These are phyloP conservation scores for Toxonevra muliebris DNA, from an alignment of 2,888 invertebrate genomes.

Conservation along the genomic window DNA sequence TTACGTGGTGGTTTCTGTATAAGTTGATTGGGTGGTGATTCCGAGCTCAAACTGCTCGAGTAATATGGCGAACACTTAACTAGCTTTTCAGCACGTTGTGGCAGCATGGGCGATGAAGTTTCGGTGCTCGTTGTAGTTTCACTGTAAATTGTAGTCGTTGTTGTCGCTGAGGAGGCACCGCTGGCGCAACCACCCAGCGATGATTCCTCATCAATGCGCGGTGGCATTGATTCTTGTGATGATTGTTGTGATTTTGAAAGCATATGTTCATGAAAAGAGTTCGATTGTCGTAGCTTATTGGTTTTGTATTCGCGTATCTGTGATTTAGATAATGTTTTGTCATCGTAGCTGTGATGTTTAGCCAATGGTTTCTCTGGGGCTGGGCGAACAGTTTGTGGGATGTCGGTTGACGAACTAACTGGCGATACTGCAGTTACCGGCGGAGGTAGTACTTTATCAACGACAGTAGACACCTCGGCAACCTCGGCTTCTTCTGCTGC, in stretches of 20 bases:
- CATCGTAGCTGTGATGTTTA: slow-evolving; percentile 74
- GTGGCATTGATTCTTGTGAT: slow-evolving; percentile 67
- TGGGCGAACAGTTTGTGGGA: slow-evolving; percentile 56
- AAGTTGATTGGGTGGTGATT: slow-evolving; percentile 74
- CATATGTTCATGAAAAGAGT: slow-evolving; percentile 74
- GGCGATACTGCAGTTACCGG: slow-evolving; percentile 65
- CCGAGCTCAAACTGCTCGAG: slow-evolving; percentile 78
- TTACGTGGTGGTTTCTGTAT: slow-evolving; percentile 74
- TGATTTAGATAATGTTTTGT: slow-evolving; percentile 71
- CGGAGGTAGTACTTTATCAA: slow-evolving; percentile 47
- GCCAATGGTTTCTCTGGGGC: slow-evolving; percentile 69
- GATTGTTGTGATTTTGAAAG: slow-evolving; percentile 66
- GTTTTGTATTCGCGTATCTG: slow-evolving; percentile 74
- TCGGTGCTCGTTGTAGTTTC: slow-evolving; percentile 67
- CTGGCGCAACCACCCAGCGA: slow-evolving; percentile 54
- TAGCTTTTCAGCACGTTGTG: slow-evolving; percentile 66
- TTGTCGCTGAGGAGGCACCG: slow-evolving; percentile 62
- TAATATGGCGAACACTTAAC: slow-evolving; percentile 79
- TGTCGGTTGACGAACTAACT: slow-evolving; percentile 52
- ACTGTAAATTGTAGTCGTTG: slow-evolving; percentile 67
- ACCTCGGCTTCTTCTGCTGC: slow-evolving; percentile 51
- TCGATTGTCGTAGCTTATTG: slow-evolving; percentile 71
- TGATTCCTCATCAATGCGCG: slow-evolving; percentile 69
- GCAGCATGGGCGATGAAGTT: slow-evolving; percentile 62
- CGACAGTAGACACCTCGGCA: slow-evolving; percentile 12